Base-by-base conservation (phyloP, 1,140 invertebrate genomes). In the Caenorhabditis briggsae region DNA sequence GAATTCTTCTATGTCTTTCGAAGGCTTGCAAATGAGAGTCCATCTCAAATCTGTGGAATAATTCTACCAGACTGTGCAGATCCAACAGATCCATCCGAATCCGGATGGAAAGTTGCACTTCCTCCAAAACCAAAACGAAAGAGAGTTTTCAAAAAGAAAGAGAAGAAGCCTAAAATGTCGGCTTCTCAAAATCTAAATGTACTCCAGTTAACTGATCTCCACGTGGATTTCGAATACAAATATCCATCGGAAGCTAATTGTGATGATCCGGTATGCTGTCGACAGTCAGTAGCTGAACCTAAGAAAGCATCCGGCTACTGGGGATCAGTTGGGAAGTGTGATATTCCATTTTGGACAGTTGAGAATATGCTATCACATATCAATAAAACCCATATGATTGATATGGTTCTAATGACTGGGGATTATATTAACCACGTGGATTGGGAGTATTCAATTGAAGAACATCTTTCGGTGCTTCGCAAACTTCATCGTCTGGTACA, bases 131-230 rank as follows among this genome's bases (percentile, higher is more conserved):
- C 61, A 14, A 87, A 83, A 59, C 11, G 83, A 41, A 78, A 55
- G 50, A 46, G 50, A 43, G 23, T 85, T 50, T 43, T 18, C 20
- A 53, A 53, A 20, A 74, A 43, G n/a, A 85, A 50, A 20, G 23
- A 53, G 61, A 53, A 56, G 18, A 23, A 11, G 33, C 23, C 43
- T 41, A 83, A 48, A n/a, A n/a, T 23, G 6, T 41, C 25, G 9
- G 14, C 59, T 11, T 50, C 85, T 16, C 55, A 61, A 48, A 64
- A 58, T 48, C 20, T 93, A 18, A 87, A 92, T 43, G 90, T 94
- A 55, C 89, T 94, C 16, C 94, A 94, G 65, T 82, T 94, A 25
- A 92, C 93, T 16, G 94, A 94, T 89, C 91, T 94, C 20, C 94
- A 94, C 88, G 85, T 93, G 82, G 94, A 94, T 86, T 82, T 88